Base-by-base conservation (phyloP, 2,888 invertebrate species). In the Drosophila anomalata region DNA sequence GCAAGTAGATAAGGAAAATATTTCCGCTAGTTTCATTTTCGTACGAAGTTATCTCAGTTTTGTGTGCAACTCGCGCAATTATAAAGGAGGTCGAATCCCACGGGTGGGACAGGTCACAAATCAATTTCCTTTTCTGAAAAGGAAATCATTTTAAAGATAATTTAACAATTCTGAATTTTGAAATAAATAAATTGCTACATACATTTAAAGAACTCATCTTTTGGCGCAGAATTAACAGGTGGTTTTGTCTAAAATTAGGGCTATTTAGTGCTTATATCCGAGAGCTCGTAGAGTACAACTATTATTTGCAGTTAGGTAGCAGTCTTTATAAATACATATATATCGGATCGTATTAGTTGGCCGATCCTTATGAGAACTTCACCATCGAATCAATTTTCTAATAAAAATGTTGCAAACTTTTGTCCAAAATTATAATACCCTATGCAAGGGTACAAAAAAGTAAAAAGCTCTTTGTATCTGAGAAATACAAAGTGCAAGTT, bases 61-160 rank as follows among this genome's bases (percentile, higher is more conserved):
- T 57, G 20, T 33, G 26, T 2, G 11, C 14, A 7, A 57, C 57
- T 2, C 50, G 50, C 1, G 39, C 57, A n/a, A 24, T 57, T 11
- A 57, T 57, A 11, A 14, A 7, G 22, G 8, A 6, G 2, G 1
- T 2, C 6, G 0, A 2, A 6, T 20, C 44, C 12, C 5, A 22
- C 11, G 11, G 1, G 11, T 4, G 12, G 2, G 6, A 11, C 12
- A 44, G 8, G 17, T 20, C 3, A 8, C 22, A 22, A 22, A 44
- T 22, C 6, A 20, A 7, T 42, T 36, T 2, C n/a, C 42, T 11
- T 1, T 42, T 17, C 42, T 44, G 12, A 22, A 44, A 22, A 9
- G 9, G 9, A 9, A 29, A 9, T 29, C 29, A 29, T 20, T 7
- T 17, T 22, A 44, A 44, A 44, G 11, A 44, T 5, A 22, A 9